Conservation (phyloP, 2,113 vertebrate species). For the Indicator maculatus region DNA sequence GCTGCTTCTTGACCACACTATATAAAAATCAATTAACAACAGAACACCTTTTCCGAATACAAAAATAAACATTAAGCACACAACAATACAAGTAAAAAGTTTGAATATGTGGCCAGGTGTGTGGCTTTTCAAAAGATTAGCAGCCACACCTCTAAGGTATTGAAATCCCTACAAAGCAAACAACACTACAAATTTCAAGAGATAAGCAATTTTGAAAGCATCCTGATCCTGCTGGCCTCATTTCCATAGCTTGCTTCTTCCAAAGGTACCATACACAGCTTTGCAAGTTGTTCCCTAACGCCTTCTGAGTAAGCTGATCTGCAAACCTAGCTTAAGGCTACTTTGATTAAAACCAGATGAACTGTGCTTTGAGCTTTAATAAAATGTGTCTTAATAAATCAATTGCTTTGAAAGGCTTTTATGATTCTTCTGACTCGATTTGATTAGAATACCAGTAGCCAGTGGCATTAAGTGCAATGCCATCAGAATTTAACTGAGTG, state of each 20-base stretch:
- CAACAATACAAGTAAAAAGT: neutral
- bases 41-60: neutral
- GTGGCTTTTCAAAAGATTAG: neutral
- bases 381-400: neutral
- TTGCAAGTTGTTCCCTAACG: neutral
- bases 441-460: neutral
- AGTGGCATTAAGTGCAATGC: neutral
- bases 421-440: neutral
- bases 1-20: neutral
- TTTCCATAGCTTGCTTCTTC: neutral
- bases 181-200: neutral
- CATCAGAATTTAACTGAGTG: neutral
- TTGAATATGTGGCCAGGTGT: neutral
- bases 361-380: neutral
- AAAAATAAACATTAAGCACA: neutral
- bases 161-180: neutral
- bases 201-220: neutral
- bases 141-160: neutral
- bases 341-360: constrained; percentile 1
- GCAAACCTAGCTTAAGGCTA: constrained; percentile 5
- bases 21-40: neutral
- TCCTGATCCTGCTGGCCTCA: neutral
- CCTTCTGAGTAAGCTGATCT: neutral
- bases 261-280: neutral
- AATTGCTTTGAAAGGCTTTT: neutral